phyloP scores from a whole-genome alignment of 2,888 invertebrate species.

The Philhelius pedissequus region DNA sequence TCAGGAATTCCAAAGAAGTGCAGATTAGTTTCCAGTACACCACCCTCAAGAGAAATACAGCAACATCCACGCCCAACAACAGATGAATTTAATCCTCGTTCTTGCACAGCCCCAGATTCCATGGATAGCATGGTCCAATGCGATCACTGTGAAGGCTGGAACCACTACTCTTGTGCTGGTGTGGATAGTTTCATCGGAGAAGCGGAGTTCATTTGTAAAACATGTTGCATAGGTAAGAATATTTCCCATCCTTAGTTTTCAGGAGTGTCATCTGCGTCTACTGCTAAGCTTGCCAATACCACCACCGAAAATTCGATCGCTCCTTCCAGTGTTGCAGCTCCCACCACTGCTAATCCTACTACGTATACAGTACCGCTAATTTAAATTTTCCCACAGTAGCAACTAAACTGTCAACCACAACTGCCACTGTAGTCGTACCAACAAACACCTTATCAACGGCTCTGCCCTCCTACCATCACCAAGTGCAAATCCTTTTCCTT shows the following conservation, averaged over 20 bases:
- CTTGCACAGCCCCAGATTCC: background rate
- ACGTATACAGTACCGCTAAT: no score
- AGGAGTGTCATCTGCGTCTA: background rate
- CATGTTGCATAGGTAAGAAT: background rate
- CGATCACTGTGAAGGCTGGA: background rate
- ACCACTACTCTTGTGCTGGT: background rate
- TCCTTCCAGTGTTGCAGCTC: background rate
- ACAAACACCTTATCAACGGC: no score
- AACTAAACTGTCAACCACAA: background rate
- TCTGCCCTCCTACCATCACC: background rate
- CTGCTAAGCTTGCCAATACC: background rate
- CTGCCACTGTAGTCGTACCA: background rate
- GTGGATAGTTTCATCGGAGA: background rate
- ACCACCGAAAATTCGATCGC: background rate
- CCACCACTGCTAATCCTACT: background rate
- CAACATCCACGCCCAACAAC: background rate
- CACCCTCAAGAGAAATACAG: no score
- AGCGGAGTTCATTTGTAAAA: background rate
- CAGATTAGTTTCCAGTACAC: no score
- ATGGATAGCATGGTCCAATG: background rate
- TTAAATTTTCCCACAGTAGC: no score
- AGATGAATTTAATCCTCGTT: background rate
- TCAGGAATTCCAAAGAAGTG: no score
- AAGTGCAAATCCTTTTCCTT: no score
- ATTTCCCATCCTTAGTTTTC: background rate